A percentile compares a stretch with the other conserved stretches of the same genome.
Evolutionary conservation across 2,113 vertebrate species (phyloP).

Genomic region (Raja brachyura): DNA sequence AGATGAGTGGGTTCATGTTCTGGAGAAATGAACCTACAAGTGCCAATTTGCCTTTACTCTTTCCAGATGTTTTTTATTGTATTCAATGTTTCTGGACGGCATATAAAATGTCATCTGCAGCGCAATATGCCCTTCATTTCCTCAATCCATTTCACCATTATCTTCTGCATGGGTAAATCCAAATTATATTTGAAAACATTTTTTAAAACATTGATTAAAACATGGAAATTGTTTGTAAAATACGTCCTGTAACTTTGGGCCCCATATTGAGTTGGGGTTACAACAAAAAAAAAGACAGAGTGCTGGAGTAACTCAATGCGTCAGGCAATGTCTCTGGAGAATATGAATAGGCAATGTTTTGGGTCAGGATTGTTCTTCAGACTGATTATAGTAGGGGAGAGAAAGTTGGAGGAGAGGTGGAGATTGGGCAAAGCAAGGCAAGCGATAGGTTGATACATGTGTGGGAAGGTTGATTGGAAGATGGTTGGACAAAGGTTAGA

Average conservation of each 20-base stretch:
- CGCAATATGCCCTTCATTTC: neutral
- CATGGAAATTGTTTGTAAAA: neutral
- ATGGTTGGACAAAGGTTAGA: too few relatives aligned
- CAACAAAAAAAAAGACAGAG: too few relatives aligned
- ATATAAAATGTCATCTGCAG: neutral
- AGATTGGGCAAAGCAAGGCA: too few relatives aligned
- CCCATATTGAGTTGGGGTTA: too few relatives aligned
- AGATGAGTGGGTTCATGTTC: conserved; percentile 9
- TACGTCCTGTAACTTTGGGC: neutral
- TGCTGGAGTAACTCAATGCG: too few relatives aligned
- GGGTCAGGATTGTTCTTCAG: too few relatives aligned
- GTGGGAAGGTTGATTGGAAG: too few relatives aligned
- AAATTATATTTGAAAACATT: neutral
- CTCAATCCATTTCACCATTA: neutral
- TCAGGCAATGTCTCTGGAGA: too few relatives aligned
- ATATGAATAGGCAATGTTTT: too few relatives aligned
- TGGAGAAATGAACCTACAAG: neutral
- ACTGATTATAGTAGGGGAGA: too few relatives aligned
- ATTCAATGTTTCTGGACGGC: neutral
- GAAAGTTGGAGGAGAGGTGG: too few relatives aligned
- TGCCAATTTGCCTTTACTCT: neutral
- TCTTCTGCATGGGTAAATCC: neutral
- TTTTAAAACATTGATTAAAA: neutral
- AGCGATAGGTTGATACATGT: too few relatives aligned
- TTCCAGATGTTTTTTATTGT: neutral